Evolutionary conservation across 2,888 invertebrate genomes (phyloP).

Genomic region (Himalopsyche anomala): DNA sequence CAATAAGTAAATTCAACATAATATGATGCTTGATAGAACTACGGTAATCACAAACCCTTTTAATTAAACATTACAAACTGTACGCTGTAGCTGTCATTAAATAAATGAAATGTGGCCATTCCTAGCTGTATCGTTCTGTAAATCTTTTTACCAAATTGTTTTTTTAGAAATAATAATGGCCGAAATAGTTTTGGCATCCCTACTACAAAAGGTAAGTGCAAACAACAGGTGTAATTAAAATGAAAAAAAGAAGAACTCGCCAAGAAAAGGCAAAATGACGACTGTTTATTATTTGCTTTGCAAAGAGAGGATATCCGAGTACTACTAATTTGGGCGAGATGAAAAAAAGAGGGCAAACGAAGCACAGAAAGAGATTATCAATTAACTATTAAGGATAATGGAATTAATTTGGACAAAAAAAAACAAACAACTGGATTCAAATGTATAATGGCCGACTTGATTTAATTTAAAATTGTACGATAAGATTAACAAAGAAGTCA

Average conservation of each 20-base stretch:
- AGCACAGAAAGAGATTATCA: not conserved
- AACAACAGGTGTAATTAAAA: conserved; percentile 33
- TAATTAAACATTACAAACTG: too few relatives aligned
- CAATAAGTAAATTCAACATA: too few relatives aligned
- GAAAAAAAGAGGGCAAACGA: conserved; percentile 22
- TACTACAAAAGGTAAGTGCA: not conserved
- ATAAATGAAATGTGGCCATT: too few relatives aligned
- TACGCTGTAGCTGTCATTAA: too few relatives aligned
- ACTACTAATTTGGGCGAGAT: not conserved
- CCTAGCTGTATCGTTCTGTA: too few relatives aligned
- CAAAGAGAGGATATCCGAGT: not conserved
- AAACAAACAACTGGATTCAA: not conserved
- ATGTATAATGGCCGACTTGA: conserved; percentile 2
- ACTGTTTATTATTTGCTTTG: conserved; percentile 30
- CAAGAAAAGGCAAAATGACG: conserved; percentile 21
- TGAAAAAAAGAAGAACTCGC: not conserved
- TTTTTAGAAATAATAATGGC: too few relatives aligned
- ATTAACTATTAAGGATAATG: conserved; percentile 11
- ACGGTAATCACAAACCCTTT: too few relatives aligned
- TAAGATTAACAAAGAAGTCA: conserved; percentile 15
- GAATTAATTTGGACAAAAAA: not conserved
- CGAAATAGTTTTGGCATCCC: not conserved
- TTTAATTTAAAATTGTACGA: not conserved
- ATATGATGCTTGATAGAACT: too few relatives aligned
- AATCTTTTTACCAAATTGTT: too few relatives aligned